Evolutionary conservation across 1,140 invertebrate species (phyloP).

Genomic region (Rhynchophorus ferrugineus): DNA sequence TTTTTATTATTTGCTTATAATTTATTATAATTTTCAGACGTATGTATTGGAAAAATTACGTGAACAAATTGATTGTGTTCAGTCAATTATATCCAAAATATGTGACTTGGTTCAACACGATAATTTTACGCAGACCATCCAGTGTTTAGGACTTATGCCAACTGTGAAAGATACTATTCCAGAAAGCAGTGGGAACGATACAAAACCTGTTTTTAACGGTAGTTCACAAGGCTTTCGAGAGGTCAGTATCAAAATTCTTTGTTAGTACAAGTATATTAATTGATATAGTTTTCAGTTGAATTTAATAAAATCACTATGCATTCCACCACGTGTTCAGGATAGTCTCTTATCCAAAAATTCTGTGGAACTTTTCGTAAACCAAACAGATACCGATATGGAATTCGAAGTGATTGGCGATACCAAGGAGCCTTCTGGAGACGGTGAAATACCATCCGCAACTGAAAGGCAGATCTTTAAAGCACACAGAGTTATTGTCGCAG

Average conservation of each 20-base stretch:
- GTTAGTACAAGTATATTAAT: no score
- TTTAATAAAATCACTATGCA: slow-evolving; percentile 53
- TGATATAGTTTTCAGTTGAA: slow-evolving; percentile 47
- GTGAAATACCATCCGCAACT: slow-evolving; percentile 11
- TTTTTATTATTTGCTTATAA: background rate
- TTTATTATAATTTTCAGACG: slow-evolving; percentile 41
- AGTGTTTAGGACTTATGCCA: slow-evolving; percentile 47
- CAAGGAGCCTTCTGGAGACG: slow-evolving; percentile 8
- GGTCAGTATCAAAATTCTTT: no score
- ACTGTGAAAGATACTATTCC: slow-evolving; percentile 1
- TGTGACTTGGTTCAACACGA: slow-evolving; percentile 53
- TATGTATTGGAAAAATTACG: slow-evolving; percentile 48
- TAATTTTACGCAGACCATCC: slow-evolving; percentile 50
- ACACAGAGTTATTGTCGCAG: slow-evolving; percentile 59
- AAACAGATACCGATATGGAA: slow-evolving; percentile 53
- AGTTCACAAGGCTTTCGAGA: no score
- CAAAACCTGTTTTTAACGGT: slow-evolving; percentile 8
- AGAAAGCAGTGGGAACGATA: background rate
- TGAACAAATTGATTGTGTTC: slow-evolving; percentile 43
- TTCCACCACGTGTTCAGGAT: slow-evolving; percentile 48
- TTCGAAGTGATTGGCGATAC: slow-evolving; percentile 49
- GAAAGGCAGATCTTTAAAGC: slow-evolving; percentile 43
- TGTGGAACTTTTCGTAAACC: slow-evolving; percentile 47
- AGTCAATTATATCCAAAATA: slow-evolving; percentile 41
- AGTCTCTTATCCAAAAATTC: slow-evolving; percentile 51